These are phyloP conservation scores for Merluccius polli DNA, from an alignment of 2,797 vertebrate genomes.

Conservation along the genomic window DNA sequence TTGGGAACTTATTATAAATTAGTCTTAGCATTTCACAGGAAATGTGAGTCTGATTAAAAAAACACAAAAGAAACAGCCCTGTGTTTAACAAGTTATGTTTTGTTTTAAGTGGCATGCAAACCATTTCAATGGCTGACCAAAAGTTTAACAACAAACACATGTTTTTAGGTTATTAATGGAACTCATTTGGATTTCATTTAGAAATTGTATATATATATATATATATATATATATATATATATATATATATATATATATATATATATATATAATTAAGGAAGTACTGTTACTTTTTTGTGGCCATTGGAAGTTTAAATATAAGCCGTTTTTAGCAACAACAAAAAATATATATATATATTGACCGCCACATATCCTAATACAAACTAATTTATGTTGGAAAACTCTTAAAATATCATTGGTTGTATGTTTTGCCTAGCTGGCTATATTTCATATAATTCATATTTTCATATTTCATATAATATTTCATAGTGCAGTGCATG, in stretches of 20 bases:
- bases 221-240: no score
- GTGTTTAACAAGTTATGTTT: background rate
- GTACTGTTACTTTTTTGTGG: background rate
- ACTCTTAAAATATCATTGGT: background rate
- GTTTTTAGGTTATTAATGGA: background rate
- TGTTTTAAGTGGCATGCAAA: background rate
- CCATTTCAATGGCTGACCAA: background rate
- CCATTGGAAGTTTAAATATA: background rate
- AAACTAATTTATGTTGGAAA: background rate
- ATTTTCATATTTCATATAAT: background rate
- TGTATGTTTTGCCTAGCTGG: background rate
- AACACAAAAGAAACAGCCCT: background rate
- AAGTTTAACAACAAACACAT: background rate
- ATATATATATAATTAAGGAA: background rate
- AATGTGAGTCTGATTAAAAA: background rate
- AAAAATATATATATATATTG: no score
- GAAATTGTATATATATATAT: background rate
- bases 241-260: no score
- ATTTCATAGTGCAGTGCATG: background rate
- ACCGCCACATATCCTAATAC: background rate
- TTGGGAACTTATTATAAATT: background rate
- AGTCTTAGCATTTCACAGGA: background rate
- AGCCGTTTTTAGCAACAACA: background rate
- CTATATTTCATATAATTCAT: conserved; percentile 14
- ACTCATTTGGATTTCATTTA: background rate